phyloP scores from a whole-genome alignment of 2,797 vertebrate genomes.

The Poecilia wingei region DNA sequence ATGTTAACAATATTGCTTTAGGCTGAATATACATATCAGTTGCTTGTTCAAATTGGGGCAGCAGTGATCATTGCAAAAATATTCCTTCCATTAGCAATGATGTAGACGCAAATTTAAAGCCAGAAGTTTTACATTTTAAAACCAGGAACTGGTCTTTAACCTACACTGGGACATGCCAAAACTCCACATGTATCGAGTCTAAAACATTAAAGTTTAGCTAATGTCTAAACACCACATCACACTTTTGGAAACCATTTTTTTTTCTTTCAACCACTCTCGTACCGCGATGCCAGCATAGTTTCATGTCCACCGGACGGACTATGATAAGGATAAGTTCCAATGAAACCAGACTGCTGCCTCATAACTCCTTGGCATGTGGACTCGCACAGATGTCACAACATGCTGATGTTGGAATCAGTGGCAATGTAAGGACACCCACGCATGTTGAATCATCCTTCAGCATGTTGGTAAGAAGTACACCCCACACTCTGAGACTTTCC shows the following conservation, averaged over 20 bases:
- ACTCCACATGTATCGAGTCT: neutral
- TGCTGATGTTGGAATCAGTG: neutral
- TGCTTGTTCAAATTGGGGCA: neutral
- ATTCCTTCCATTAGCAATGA: neutral
- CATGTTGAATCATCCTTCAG: neutral
- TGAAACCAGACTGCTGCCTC: neutral
- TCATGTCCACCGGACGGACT: neutral
- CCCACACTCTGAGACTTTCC: neutral
- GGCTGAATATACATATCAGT: neutral
- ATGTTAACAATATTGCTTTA: neutral
- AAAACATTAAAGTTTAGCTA: neutral
- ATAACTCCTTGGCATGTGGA: neutral
- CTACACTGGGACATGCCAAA: neutral
- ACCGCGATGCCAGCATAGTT: neutral
- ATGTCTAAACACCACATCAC: neutral
- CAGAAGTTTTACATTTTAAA: neutral
- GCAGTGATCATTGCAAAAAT: neutral
- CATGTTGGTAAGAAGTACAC: neutral
- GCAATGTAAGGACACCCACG: neutral
- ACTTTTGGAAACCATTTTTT: neutral
- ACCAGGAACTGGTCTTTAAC: neutral
- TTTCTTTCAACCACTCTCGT: neutral
- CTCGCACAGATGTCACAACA: neutral
- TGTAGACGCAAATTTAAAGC: neutral
- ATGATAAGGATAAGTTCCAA: neutral